Conservation (phyloP, 2,797 vertebrate species). For the Thunnus albacares region DNA sequence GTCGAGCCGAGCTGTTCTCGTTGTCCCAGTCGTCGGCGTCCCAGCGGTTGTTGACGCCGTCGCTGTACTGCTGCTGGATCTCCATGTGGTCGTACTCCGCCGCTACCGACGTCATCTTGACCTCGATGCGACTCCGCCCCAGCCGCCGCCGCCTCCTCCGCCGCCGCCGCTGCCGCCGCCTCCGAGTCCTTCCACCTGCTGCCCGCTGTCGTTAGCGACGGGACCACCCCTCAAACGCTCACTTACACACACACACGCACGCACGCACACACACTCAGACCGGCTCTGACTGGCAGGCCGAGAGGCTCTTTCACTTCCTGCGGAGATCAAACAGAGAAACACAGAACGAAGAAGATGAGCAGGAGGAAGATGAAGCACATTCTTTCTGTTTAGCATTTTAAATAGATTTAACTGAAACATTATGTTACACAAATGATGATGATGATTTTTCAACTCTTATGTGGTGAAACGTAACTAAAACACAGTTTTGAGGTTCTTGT, state of each 20-base stretch:
- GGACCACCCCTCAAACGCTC: slow-evolving; percentile 21
- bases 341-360: no score
- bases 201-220: slow-evolving; percentile 42
- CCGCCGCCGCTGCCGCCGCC: slow-evolving; percentile 60
- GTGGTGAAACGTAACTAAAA: no score
- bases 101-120: slow-evolving; percentile 94
- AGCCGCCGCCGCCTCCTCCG: slow-evolving; percentile 16
- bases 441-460: no score
- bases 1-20: slow-evolving; percentile 96
- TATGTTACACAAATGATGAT: no score
- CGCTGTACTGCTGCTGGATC: slow-evolving; percentile 96
- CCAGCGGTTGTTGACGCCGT: slow-evolving; percentile 98
- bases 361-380: no score
- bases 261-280: slow-evolving; percentile 18
- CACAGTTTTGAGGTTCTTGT: no score
- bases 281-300: slow-evolving; percentile 42
- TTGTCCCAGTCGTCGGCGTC: slow-evolving; percentile 98
- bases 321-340: not conserved
- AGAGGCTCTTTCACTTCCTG: slow-evolving; percentile 85
- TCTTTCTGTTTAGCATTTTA: no score
- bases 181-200: slow-evolving; percentile 45
- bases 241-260: not conserved
- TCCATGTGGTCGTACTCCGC: slow-evolving; percentile 97
- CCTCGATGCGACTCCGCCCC: slow-evolving; percentile 84
- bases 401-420: no score